These are phyloP conservation scores for Sesamia nonagrioides DNA, from an alignment of 1,140 invertebrate species.

Conservation along the genomic window DNA sequence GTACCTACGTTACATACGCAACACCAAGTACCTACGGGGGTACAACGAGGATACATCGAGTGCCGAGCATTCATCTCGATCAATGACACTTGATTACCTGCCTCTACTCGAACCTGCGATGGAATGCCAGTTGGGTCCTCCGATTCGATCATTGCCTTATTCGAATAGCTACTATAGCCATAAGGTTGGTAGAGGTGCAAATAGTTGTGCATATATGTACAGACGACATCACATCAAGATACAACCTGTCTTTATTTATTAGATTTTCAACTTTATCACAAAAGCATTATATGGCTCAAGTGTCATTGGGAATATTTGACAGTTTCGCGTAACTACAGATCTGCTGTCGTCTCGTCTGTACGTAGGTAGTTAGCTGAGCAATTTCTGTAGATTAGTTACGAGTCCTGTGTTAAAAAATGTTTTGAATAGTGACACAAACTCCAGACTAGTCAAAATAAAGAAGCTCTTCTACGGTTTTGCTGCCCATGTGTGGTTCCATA, in stretches of 20 bases:
- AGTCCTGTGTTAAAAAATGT: neutral
- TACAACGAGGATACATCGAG: conserved; percentile 18
- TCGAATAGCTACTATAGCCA: neutral
- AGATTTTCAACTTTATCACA: no score
- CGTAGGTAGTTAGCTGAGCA: neutral
- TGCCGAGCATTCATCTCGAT: conserved; percentile 33
- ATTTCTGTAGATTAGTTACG: no score
- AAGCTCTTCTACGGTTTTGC: no score
- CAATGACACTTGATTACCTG: conserved; percentile 45
- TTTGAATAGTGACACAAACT: no score
- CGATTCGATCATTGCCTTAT: neutral
- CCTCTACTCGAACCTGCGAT: conserved; percentile 1
- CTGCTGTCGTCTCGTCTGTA: no score
- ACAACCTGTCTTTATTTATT: no score
- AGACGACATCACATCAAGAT: no score
- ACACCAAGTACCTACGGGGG: neutral
- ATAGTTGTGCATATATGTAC: neutral
- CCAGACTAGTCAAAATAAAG: no score
- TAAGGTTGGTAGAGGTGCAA: neutral
- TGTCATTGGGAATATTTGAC: no score
- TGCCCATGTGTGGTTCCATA: no score
- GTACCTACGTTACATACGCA: neutral
- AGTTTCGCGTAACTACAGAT: no score
- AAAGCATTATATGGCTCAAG: no score
- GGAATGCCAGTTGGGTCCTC: conserved; percentile 30